These are phyloP conservation scores for Pterophyllum scalare DNA, from an alignment of 2,113 vertebrate genomes.

Conservation along the genomic window DNA sequence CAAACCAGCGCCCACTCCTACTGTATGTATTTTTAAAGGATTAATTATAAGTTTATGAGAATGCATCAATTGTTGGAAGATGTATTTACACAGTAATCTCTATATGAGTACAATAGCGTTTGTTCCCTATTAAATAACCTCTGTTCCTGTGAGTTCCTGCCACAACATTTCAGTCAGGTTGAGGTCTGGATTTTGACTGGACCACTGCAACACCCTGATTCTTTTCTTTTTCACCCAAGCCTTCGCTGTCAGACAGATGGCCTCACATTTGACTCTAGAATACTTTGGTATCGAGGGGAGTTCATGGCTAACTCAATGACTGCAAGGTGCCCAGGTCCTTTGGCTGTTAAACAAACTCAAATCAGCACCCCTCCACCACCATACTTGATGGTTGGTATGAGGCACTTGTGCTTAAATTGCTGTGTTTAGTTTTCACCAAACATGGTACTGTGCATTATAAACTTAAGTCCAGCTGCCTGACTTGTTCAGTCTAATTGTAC, in stretches of 20 bases:
- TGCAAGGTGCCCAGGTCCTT: background rate
- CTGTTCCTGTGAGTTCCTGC: background rate
- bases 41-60: no score
- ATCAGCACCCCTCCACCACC: background rate
- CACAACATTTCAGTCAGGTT: background rate
- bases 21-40: no score
- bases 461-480: background rate
- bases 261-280: background rate
- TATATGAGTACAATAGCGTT: no score
- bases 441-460: background rate
- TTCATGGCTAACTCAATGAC: background rate
- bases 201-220: background rate
- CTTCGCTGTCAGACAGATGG: background rate
- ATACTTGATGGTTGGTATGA: background rate
- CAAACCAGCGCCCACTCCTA: no score
- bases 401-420: background rate
- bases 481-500: background rate
- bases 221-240: background rate
- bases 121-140: no score
- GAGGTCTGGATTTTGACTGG: background rate
- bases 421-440: background rate
- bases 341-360: background rate
- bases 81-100: no score
- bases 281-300: background rate
- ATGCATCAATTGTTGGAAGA: no score